A percentile compares a stretch with the other conserved stretches of the same genome.
phyloP scores from a whole-genome alignment of 2,113 vertebrate genomes.

The Carlito syrichta region DNA sequence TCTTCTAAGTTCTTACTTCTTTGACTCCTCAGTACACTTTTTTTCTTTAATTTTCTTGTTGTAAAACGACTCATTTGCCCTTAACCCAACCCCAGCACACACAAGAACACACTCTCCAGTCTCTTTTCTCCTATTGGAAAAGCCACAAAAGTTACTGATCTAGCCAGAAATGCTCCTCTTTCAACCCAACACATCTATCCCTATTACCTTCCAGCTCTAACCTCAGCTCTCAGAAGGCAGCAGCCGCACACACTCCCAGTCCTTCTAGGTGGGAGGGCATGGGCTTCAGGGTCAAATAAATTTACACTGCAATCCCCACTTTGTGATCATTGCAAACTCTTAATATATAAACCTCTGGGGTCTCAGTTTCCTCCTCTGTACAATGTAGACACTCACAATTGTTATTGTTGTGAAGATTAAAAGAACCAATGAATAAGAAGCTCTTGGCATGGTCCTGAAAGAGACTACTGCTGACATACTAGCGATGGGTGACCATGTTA shows the following conservation, averaged over 20 bases:
- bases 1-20: neutral
- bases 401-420: neutral
- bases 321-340: neutral
- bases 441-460: neutral
- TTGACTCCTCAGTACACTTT: neutral
- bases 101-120: neutral
- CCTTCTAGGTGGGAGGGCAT: rapidly evolving
- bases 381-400: neutral
- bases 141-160: no score
- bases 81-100: neutral
- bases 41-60: slow-evolving; percentile 8
- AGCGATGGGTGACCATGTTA: neutral
- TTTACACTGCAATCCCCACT: neutral
- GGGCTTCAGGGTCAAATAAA: neutral
- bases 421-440: neutral
- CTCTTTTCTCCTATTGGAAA: neutral
- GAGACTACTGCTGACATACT: neutral
- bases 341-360: neutral
- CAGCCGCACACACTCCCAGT: rapidly evolving
- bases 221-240: neutral
- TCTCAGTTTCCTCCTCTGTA: neutral
- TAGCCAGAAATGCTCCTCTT: neutral
- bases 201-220: rapidly evolving
- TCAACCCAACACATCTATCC: neutral
- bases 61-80: neutral